phyloP scores from a whole-genome alignment of 2,797 vertebrate species.

The Rachycentron canadum region DNA sequence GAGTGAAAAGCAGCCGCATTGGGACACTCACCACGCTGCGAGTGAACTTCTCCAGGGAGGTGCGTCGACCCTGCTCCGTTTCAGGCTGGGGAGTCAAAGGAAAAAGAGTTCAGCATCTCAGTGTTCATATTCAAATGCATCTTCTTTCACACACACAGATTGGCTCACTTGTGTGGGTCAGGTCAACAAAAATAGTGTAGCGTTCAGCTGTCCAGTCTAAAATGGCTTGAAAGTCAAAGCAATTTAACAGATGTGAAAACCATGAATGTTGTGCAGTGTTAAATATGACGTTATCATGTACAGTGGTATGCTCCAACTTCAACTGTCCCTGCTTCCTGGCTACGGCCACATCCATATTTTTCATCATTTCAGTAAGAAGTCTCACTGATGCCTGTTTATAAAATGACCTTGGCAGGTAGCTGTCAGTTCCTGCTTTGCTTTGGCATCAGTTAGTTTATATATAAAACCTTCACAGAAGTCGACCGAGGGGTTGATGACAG shows the following conservation, averaged over 20 bases:
- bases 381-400: not conserved
- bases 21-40: constrained; percentile 94
- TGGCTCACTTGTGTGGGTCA: not conserved
- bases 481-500: not conserved
- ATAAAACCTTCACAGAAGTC: not conserved
- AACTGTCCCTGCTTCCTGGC: not conserved
- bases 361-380: not conserved
- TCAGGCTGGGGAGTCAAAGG: constrained; percentile 87
- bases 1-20: not conserved
- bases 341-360: not conserved
- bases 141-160: not conserved
- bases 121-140: not conserved
- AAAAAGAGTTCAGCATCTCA: constrained; percentile 7
- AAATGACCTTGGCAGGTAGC: not conserved
- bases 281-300: not conserved
- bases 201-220: not conserved
- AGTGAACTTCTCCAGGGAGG: constrained; percentile 99
- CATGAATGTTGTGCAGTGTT: not conserved
- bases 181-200: not conserved
- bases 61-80: constrained; percentile 96
- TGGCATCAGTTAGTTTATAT: not conserved
- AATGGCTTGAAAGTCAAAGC: not conserved
- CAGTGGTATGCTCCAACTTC: not conserved
- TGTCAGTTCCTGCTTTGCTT: not conserved
- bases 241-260: not conserved